phyloP scores from a whole-genome alignment of 2,888 invertebrate species.

The Cataglyphis rosenhaueri region DNA sequence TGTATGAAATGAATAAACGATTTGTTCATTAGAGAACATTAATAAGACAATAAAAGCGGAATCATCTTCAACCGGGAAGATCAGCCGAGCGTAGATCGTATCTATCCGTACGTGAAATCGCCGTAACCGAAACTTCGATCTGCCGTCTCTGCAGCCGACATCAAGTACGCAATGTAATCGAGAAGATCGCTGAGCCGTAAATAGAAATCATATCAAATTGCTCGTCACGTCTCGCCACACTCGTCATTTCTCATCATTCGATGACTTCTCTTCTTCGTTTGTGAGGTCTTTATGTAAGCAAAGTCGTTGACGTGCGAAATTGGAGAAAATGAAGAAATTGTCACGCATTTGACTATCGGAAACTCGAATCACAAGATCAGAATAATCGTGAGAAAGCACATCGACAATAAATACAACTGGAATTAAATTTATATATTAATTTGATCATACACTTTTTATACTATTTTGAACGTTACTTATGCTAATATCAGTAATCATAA shows the following conservation, averaged over 20 bases:
- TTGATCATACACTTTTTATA: conserved; percentile 14
- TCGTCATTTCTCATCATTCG: conserved; percentile 46
- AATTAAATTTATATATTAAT: conserved; percentile 30
- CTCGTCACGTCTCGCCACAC: conserved; percentile 20
- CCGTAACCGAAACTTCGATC: conserved; percentile 37
- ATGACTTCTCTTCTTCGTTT: conserved; percentile 45
- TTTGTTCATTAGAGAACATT: background rate
- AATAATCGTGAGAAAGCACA: conserved; percentile 45
- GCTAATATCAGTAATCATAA: conserved; percentile 4
- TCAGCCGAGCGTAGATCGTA: conserved; percentile 23
- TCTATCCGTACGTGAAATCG: conserved; percentile 48
- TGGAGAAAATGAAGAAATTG: conserved; percentile 54
- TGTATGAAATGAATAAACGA: background rate
- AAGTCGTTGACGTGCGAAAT: conserved; percentile 63
- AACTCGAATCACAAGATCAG: conserved; percentile 20
- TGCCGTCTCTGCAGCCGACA: background rate
- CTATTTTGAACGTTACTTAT: background rate
- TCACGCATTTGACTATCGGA: conserved; percentile 33
- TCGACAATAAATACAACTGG: conserved; percentile 12
- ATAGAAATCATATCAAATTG: conserved; percentile 74
- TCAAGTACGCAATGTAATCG: conserved; percentile 37
- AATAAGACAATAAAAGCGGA: background rate
- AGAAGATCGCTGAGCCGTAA: conserved; percentile 69
- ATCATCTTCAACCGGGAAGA: conserved; percentile 21
- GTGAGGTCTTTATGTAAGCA: conserved; percentile 63